Percentiles rank a stretch among this genome's conserved stretches.
Evolutionary conservation across 2,888 invertebrate genomes (phyloP).

Genomic region (Iphiclides podalirius): DNA sequence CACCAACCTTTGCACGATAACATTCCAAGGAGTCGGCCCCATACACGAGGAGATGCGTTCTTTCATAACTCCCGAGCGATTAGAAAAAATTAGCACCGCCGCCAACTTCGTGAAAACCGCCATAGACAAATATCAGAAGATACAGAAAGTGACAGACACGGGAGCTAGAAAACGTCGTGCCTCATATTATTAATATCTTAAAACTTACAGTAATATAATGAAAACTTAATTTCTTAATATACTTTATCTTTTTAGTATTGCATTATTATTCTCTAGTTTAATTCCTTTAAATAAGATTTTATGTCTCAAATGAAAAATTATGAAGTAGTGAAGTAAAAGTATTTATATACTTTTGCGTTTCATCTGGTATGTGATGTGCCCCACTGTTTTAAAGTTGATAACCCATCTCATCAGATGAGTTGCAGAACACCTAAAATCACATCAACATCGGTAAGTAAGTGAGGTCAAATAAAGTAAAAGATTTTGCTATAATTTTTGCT

Average conservation of each 20-base stretch:
- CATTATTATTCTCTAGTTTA: conserved; percentile 17
- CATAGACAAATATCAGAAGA: conserved; percentile 80
- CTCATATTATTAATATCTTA: conserved; percentile 28
- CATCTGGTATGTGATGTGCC: too few relatives aligned
- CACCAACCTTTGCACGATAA: conserved; percentile 81
- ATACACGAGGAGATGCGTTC: conserved; percentile 79
- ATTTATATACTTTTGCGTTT: too few relatives aligned
- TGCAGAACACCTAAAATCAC: too few relatives aligned
- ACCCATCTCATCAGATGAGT: too few relatives aligned
- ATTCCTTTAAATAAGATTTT: too few relatives aligned
- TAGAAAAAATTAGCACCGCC: conserved; percentile 80
- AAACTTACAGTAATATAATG: conserved; percentile 1
- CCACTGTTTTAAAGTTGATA: too few relatives aligned
- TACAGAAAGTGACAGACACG: conserved; percentile 52
- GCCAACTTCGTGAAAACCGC: conserved; percentile 82
- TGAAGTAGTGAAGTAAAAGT: too few relatives aligned
- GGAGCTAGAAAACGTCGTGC: conserved; percentile 47
- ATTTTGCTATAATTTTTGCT: too few relatives aligned
- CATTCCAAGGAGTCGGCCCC: conserved; percentile 80
- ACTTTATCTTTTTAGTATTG: conserved; percentile 2
- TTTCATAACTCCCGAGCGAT: conserved; percentile 79
- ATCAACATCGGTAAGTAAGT: too few relatives aligned
- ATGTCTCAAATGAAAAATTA: too few relatives aligned
- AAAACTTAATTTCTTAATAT: too few relatives aligned
- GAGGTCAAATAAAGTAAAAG: too few relatives aligned